These are phyloP conservation scores for Patella caerulea DNA, from an alignment of 2,888 invertebrate genomes.

Conservation along the genomic window DNA sequence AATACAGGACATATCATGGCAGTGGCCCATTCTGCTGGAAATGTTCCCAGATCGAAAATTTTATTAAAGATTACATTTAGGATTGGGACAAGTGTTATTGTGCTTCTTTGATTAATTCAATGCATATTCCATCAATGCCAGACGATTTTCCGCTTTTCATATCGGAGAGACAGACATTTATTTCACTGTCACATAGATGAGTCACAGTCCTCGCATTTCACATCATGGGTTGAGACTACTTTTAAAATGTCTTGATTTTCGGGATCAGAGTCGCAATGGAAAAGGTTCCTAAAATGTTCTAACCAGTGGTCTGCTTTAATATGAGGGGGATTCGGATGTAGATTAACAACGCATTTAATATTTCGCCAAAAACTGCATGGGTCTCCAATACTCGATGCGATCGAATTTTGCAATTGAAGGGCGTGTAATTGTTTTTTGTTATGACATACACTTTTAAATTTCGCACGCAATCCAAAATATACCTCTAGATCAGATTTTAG, in stretches of 20 bases:
- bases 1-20: background rate
- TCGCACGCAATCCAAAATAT: background rate
- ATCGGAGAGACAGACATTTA: background rate
- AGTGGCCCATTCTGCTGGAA: background rate
- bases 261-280: no score
- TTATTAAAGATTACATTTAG: background rate
- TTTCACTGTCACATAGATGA: background rate
- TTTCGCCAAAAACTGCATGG: background rate
- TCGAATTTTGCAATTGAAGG: background rate
- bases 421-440: background rate
- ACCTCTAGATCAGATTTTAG: background rate
- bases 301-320: no score
- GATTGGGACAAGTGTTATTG: background rate
- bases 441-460: background rate
- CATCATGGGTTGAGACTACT: background rate
- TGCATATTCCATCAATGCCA: background rate
- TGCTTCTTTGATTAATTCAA: background rate
- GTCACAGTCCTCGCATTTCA: background rate
- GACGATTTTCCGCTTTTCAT: slow-evolving; percentile 4
- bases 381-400: background rate
- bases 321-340: no score
- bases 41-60: background rate
- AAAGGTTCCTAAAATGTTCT: no score
- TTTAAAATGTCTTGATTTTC: background rate
- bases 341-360: no score